Conservation (phyloP, 2,797 vertebrate genomes). For the Anguilla anguilla region DNA sequence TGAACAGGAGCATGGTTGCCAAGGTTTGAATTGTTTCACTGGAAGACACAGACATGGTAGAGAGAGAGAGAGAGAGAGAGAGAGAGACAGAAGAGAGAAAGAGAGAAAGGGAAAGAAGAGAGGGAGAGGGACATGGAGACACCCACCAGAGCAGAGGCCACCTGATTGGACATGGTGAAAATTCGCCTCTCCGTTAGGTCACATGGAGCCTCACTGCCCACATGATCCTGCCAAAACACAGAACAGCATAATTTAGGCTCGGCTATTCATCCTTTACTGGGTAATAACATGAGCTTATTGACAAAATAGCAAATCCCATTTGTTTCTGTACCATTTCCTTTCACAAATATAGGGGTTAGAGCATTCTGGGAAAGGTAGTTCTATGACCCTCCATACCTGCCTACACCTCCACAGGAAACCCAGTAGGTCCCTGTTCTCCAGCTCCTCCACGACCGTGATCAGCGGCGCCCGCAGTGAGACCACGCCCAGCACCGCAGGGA, state of each 20-base stretch:
- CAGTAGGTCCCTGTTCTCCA: constrained; percentile 84
- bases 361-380: constrained; percentile 21
- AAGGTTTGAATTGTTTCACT: neutral
- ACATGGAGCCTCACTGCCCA: constrained; percentile 67
- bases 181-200: constrained; percentile 87
- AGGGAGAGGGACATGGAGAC: neutral
- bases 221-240: constrained; percentile 69
- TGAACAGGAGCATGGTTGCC: neutral
- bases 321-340: neutral
- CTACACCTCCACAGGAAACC: constrained; percentile 86
- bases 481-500: constrained; percentile 86
- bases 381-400: constrained; percentile 56
- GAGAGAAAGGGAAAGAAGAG: neutral
- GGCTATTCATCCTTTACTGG: neutral
- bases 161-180: constrained; percentile 83
- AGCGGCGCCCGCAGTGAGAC: constrained; percentile 81
- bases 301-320: neutral
- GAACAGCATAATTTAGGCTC: neutral
- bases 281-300: neutral
- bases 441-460: constrained; percentile 83
- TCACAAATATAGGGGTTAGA: neutral
- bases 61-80: neutral
- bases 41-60: neutral
- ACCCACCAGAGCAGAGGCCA: constrained; percentile 88
- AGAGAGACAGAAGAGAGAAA: neutral